Evolutionary conservation across 2,888 invertebrate genomes (phyloP).

Genomic region (Dryocosmus kuriphilus): DNA sequence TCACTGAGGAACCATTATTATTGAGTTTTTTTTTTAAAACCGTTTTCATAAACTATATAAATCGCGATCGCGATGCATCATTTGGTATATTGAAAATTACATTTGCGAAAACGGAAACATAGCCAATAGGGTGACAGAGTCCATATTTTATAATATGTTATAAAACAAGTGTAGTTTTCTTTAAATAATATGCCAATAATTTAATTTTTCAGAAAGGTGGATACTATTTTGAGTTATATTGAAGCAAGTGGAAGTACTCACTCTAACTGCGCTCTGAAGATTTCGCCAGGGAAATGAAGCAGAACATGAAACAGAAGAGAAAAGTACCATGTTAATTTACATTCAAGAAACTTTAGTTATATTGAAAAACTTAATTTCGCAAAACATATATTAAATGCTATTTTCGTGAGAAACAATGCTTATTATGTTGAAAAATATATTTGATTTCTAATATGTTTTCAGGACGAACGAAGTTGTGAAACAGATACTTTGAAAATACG

Average conservation of each 20-base stretch:
- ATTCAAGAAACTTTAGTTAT: background rate
- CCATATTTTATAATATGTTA: background rate
- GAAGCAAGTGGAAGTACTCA: conserved; percentile 67
- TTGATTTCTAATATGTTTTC: too few relatives aligned
- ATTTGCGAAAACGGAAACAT: background rate
- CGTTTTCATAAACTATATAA: background rate
- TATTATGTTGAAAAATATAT: too few relatives aligned
- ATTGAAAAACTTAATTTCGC: background rate
- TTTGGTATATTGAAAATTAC: conserved; percentile 18
- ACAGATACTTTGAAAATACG: too few relatives aligned
- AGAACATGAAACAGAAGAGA: conserved; percentile 79
- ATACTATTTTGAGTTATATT: too few relatives aligned
- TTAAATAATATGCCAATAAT: background rate
- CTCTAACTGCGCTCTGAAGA: conserved; percentile 77
- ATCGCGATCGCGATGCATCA: conserved; percentile 5
- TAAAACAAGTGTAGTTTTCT: too few relatives aligned
- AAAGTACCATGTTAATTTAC: background rate
- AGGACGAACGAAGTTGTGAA: too few relatives aligned
- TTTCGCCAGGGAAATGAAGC: conserved; percentile 63
- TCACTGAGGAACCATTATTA: conserved; percentile 7
- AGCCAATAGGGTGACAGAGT: background rate
- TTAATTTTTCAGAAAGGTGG: background rate
- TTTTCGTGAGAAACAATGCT: too few relatives aligned
- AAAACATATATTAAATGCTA: too few relatives aligned
- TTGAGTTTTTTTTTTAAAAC: background rate